These are phyloP conservation scores for Excalfactoria chinensis DNA, from an alignment of 2,113 vertebrate genomes.

Conservation along the genomic window DNA sequence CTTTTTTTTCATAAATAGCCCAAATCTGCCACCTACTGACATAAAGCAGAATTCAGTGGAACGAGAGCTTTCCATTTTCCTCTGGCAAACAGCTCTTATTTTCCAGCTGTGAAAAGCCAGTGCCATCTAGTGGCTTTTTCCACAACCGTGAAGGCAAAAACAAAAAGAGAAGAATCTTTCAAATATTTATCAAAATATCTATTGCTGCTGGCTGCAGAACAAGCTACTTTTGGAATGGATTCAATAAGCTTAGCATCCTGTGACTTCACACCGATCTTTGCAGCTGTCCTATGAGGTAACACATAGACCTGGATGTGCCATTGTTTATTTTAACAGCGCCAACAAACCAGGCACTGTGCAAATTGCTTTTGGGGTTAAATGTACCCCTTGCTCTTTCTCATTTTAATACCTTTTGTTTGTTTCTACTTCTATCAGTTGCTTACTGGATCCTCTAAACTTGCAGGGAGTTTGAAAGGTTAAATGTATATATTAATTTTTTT, in stretches of 20 bases:
- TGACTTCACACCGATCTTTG: neutral
- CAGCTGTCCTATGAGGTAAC: conserved; percentile 10
- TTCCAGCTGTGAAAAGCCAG: conserved; percentile 55
- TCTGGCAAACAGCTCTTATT: fast-evolving
- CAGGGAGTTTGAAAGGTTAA: conserved; percentile 1
- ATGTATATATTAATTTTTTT: neutral
- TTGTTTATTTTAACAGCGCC: neutral
- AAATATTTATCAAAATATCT: conserved; percentile 32
- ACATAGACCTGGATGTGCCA: neutral
- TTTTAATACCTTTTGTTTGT: neutral
- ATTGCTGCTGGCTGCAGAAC: conserved; percentile 36
- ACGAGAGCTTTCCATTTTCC: neutral
- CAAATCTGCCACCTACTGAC: conserved; percentile 81
- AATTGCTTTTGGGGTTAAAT: conserved; percentile 15
- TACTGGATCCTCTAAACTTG: neutral
- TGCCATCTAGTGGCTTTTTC: conserved; percentile 77
- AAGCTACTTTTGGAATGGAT: conserved; percentile 47
- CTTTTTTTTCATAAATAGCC: conserved; percentile 47
- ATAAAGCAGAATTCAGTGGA: neutral
- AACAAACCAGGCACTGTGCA: neutral
- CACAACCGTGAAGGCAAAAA: neutral
- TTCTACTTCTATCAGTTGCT: neutral
- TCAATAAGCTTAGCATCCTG: conserved; percentile 31
- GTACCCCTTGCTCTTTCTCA: neutral
- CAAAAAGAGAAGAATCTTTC: neutral